Evolutionary conservation across 2,797 vertebrate genomes (phyloP).

Genomic region (Euphonia xanthogaster): DNA sequence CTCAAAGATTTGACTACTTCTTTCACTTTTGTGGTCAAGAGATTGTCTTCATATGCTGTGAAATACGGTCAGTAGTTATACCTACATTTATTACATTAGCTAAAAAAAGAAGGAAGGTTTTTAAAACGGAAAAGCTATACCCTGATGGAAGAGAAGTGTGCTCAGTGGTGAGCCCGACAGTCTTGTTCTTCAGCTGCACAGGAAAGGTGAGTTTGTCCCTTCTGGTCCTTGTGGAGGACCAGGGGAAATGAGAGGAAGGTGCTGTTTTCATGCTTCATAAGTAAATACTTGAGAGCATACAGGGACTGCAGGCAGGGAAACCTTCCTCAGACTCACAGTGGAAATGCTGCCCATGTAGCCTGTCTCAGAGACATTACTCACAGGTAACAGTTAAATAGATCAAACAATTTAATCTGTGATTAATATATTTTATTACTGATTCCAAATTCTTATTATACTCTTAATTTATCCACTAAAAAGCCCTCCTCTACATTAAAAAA

Average conservation of each 20-base stretch:
- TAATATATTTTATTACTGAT: neutral
- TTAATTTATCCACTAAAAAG: neutral
- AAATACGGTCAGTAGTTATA: neutral
- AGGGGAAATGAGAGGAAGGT: neutral
- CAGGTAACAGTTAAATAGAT: neutral
- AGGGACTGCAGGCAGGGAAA: neutral
- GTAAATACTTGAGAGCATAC: neutral
- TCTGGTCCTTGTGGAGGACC: neutral
- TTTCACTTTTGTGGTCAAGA: neutral
- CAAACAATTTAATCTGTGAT: neutral
- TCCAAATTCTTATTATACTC: neutral
- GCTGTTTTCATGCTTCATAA: neutral
- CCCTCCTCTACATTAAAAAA: neutral
- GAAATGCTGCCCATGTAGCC: neutral
- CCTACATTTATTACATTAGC: neutral
- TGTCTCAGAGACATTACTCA: neutral
- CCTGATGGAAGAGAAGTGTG: neutral
- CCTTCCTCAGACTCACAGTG: neutral
- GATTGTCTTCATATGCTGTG: neutral
- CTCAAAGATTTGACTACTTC: neutral
- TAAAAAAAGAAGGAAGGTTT: neutral
- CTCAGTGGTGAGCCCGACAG: neutral
- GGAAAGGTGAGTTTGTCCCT: neutral
- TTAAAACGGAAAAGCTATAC: neutral
- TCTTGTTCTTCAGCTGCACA: neutral